phyloP scores from a whole-genome alignment of 64 coral and sea anemone species.

The Stichodactyla helianthus region DNA sequence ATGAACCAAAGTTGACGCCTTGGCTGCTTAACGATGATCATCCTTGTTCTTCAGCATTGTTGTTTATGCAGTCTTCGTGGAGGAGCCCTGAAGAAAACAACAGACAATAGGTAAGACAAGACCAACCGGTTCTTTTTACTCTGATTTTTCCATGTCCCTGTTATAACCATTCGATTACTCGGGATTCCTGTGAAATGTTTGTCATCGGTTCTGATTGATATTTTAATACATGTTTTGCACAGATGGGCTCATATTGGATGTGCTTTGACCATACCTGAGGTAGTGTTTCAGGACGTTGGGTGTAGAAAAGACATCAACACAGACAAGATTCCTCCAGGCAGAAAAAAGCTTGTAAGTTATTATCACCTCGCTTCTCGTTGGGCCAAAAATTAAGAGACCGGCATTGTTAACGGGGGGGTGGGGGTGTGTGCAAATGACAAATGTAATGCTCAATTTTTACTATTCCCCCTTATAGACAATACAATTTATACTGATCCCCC shows the following conservation, averaged over 20 bases:
- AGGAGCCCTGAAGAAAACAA: conserved; percentile 66
- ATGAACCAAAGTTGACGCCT: too few species aligned
- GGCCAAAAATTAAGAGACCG: too few species aligned
- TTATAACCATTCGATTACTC: background rate
- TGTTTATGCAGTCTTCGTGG: conserved; percentile 69
- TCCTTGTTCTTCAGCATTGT: conserved; percentile 37
- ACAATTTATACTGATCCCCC: too few species aligned
- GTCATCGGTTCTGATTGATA: background rate
- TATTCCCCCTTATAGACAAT: too few species aligned
- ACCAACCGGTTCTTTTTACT: background rate
- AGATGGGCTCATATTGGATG: conserved; percentile 89
- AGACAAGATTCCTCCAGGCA: conserved; percentile 48
- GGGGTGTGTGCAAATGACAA: too few species aligned
- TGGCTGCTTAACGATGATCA: background rate
- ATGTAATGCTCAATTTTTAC: too few species aligned
- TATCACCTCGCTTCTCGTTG: background rate
- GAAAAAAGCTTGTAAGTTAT: conserved; percentile 74
- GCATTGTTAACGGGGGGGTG: too few species aligned
- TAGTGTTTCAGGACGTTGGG: conserved; percentile 54
- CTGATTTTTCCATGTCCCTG: background rate
- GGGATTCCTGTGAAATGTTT: background rate
- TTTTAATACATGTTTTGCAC: background rate
- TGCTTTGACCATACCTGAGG: conserved; percentile 77
- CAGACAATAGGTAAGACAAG: conserved; percentile 44
- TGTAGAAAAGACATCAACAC: conserved; percentile 48